Evolutionary conservation across 2,888 invertebrate genomes (phyloP), one percentile per base, ranked within the genome.

Genomic region (Tachina lurida): DNA sequence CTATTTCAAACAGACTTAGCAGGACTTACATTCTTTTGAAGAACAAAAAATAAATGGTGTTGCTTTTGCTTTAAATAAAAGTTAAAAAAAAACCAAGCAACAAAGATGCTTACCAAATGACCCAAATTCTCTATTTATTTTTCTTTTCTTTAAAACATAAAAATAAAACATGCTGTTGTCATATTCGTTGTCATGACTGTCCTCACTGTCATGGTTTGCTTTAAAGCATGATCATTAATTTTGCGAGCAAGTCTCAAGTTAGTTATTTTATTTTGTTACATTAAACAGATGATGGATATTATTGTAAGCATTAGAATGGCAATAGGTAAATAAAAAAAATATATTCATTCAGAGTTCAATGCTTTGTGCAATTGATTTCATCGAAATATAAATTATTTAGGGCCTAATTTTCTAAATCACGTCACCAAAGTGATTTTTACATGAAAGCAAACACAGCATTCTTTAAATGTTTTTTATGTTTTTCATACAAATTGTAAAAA

Each of bases 221-320:
- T 60, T 52, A 52, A 76, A 31, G 47, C 31, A 65, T 68, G 54
- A 68, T 67, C 62, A 78, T 54, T 60, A 56, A 56, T 54, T 65
- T 76, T 65, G n/a, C 47, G 43, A 54, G 10, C 31, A 41, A 45
- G 52, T 17, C 1, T 39, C 43, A 22, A 15, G 63, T 31, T 60
- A 31, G 13, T n/a, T 65, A 1, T 54, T 74, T 49, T 62, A 12
- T 41, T 17, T 60, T 22, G 17, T 15, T 19, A 17, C 13, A 43
- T 39, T 10, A 22, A 49, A 65, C 45, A 54, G 41, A 39, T 9
- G 43, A 4, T 10, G n/a, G 5, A 31, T 7, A 31, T 31, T 31
- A 7, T 0, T 31, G 31, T 7, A 31, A 62, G 15, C 45, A 60
- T n/a, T 49, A 52, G 9, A 19, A 39, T 56, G 45, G 52, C 74